A percentile compares a stretch with the other conserved stretches of the same genome.
Conservation (phyloP, 2,113 vertebrate species). For the Catharus bicknelli region DNA sequence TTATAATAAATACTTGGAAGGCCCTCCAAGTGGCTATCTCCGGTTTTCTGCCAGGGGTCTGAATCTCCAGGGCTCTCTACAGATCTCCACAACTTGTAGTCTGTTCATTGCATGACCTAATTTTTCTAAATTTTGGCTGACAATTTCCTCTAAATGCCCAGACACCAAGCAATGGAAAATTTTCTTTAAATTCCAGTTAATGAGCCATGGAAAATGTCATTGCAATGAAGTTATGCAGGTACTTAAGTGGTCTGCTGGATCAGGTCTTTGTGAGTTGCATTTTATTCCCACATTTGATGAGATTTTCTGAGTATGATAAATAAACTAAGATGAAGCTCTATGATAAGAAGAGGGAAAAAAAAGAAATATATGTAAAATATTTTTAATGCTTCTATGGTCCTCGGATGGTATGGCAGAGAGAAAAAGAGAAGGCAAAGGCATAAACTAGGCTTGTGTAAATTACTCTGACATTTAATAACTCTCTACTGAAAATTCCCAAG, state of each 20-base stretch:
- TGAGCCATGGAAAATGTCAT: conserved; percentile 56
- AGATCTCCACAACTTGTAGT: not conserved
- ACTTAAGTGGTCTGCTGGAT: conserved; percentile 38
- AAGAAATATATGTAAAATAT: not conserved
- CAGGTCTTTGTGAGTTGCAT: not conserved
- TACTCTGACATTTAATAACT: conserved; percentile 68
- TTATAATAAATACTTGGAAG: not conserved
- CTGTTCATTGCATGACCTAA: conserved; percentile 2
- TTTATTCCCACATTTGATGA: not conserved
- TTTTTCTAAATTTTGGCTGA: conserved; percentile 44
- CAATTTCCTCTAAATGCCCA: conserved; percentile 17
- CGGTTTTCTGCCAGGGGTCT: not conserved
- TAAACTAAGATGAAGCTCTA: conserved; percentile 13
- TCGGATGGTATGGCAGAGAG: not conserved
- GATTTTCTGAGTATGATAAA: conserved; percentile 9
- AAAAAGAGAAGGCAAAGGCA: conserved; percentile 38
- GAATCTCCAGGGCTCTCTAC: not conserved
- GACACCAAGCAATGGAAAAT: conserved; percentile 48
- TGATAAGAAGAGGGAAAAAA: not conserved
- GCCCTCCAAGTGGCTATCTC: not conserved
- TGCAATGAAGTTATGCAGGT: conserved; percentile 37
- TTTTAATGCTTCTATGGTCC: not conserved
- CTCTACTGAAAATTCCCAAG: conserved; percentile 57
- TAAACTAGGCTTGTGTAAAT: conserved; percentile 53
- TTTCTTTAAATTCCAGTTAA: conserved; percentile 50